Conservation (phyloP, 1,140 invertebrate genomes). For the Hypsibius dujardini region DNA sequence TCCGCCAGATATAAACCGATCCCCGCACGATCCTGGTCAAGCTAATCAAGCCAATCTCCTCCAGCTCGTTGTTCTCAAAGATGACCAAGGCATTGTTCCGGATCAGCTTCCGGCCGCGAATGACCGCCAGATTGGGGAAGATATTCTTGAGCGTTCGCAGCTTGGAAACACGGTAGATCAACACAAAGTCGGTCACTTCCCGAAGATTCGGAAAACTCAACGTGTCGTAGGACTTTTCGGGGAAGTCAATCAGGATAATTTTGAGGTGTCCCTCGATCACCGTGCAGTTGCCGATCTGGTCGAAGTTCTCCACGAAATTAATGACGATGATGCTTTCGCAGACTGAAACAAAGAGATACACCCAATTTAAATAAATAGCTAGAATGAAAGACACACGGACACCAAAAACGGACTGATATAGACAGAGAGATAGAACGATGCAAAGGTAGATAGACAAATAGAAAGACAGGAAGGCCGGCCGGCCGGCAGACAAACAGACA, state of each 20-base stretch:
- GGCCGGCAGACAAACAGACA: too few species aligned
- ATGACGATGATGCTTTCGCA: conserved; percentile 65
- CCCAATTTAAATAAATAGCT: too few species aligned
- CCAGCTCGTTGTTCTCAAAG: conserved; percentile 43
- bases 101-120: conserved; percentile 64
- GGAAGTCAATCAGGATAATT: conserved; percentile 61
- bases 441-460: too few species aligned
- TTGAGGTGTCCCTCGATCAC: conserved; percentile 68
- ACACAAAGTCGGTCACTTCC: conserved; percentile 52
- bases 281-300: conserved; percentile 52
- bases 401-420: too few species aligned
- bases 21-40: conserved; percentile 63
- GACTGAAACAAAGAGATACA: conserved; percentile 34
- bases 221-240: conserved; percentile 31
- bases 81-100: conserved; percentile 69
- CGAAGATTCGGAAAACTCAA: conserved; percentile 33
- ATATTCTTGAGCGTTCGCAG: conserved; percentile 57
- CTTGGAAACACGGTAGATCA: conserved; percentile 54
- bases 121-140: conserved; percentile 85
- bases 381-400: too few species aligned
- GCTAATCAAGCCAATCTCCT: conserved; percentile 61
- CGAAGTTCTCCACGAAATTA: conserved; percentile 48
- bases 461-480: too few species aligned
- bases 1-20: conserved; percentile 66
- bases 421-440: too few species aligned